These are phyloP conservation scores for Xiphophorus birchmanni DNA, from an alignment of 2,797 vertebrate genomes.

Conservation along the genomic window DNA sequence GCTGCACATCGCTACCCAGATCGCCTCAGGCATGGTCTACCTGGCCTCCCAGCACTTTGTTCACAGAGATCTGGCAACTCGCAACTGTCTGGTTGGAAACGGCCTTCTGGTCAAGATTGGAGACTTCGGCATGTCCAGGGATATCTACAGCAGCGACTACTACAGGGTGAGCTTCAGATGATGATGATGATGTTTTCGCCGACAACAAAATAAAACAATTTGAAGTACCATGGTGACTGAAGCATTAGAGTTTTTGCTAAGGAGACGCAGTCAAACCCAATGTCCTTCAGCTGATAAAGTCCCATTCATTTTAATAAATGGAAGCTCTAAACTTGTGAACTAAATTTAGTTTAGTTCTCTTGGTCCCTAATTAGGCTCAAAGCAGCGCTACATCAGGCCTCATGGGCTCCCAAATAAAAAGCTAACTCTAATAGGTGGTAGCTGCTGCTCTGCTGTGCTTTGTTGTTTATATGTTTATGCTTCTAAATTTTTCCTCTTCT, in stretches of 20 bases:
- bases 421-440: conserved; percentile 13
- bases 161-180: conserved; percentile 89
- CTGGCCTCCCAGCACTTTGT: conserved; percentile 98
- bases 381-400: conserved; percentile 29
- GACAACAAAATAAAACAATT: background rate
- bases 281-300: background rate
- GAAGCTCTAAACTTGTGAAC: conserved; percentile 2
- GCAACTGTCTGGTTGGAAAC: conserved; percentile 97
- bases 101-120: conserved; percentile 98
- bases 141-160: conserved; percentile 99
- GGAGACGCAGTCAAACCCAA: background rate
- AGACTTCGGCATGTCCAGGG: conserved; percentile 99
- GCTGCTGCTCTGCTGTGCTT: conserved; percentile 16
- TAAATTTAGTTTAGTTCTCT: conserved; percentile 19
- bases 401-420: conserved; percentile 1
- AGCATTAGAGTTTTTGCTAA: background rate
- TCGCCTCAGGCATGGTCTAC: conserved; percentile 98
- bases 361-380: conserved; percentile 24
- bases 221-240: background rate
- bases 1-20: conserved; percentile 96
- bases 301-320: background rate
- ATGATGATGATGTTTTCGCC: conserved; percentile 6
- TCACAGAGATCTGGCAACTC: conserved; percentile 97
- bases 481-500: conserved; percentile 26
- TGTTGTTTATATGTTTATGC: conserved; percentile 37